Base-by-base conservation (phyloP, 64 coral and sea anemone genomes). In the Pocillopora damicornis region DNA sequence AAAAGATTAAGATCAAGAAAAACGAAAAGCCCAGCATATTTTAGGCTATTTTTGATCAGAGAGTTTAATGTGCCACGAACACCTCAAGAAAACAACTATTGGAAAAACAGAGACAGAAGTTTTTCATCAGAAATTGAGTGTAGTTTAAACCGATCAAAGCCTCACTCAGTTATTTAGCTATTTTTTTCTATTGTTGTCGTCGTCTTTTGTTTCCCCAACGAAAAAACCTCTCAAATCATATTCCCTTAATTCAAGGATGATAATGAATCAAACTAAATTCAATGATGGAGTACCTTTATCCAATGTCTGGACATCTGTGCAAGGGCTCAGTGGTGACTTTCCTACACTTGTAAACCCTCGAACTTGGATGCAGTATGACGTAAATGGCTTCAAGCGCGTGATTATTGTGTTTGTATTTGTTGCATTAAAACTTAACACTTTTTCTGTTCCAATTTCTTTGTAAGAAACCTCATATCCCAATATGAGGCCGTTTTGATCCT, bases 341-440 rank as follows among this genome's bases (percentile, higher is more conserved):
- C 89, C 89, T 76, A 86, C 72, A 11, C 69, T 84, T 11, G 89
- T 91, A 14, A 57, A 91, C 18, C 80, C 89, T 67, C 16, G 51
- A 23, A 91, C 61, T 86, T 84, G 85, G 59, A 91, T 79, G 60
- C 89, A 91, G 30, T 80, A 78, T 5, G 62, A 12, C 36, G 81
- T 86, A 75, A 63, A 91, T 22, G 89, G 89, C 6, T 76, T 81
- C 60, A 57, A 23, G 56, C 37, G 15, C 56, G 5, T 58, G 18
- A 78, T 45, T 5, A 78, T 51, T 38, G 37, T 58, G 22, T 51
- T 58, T 58, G 76, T 78, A 23, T 14, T 7, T 58, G 36, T 59
- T 78, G 42, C 6, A 12, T 78, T 36, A 13, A 58, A 17, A 1
- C 51, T 78, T 2, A 37, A 37, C 11, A 13, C 34, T 34, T 14